phyloP scores from a whole-genome alignment of 2,888 invertebrate genomes.

The Drosophila macrospina region DNA sequence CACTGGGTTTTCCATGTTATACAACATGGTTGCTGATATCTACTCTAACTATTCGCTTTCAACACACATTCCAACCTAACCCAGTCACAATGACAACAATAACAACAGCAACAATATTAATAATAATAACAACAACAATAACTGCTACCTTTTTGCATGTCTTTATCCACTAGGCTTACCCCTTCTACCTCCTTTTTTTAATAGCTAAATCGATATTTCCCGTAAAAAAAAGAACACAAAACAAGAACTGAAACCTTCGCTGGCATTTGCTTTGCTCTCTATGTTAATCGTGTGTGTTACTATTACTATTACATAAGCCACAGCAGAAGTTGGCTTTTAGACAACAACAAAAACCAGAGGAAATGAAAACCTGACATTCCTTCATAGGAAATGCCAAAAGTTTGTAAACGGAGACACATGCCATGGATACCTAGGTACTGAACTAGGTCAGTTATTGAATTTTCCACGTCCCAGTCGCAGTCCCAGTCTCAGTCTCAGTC shows the following conservation, averaged over 20 bases:
- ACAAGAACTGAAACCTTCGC: conserved; percentile 23
- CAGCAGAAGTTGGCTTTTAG: not conserved
- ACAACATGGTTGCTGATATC: conserved; percentile 25
- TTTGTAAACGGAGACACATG: conserved; percentile 34
- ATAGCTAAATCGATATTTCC: conserved; percentile 71
- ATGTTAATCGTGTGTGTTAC: conserved; percentile 64
- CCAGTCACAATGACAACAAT: conserved; percentile 5
- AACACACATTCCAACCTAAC: not conserved
- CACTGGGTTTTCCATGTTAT: conserved; percentile 27
- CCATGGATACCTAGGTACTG: conserved; percentile 41
- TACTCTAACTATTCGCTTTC: not conserved
- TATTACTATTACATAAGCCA: conserved; percentile 68
- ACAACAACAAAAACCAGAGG: not conserved
- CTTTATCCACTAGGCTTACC: conserved; percentile 26
- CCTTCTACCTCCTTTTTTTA: conserved; percentile 49
- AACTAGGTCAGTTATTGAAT: conserved; percentile 84
- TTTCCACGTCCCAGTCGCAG: conserved; percentile 47
- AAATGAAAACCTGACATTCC: conserved; percentile 8
- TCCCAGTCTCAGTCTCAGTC: not conserved
- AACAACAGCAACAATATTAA: not conserved
- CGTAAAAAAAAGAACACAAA: conserved; percentile 14
- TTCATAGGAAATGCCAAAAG: conserved; percentile 52
- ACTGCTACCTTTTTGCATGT: conserved; percentile 21
- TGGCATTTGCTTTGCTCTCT: conserved; percentile 43
- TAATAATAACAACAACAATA: conserved; percentile 2